Conservation (phyloP, 2,113 vertebrate species). For the Zosterops hypoxanthus region DNA sequence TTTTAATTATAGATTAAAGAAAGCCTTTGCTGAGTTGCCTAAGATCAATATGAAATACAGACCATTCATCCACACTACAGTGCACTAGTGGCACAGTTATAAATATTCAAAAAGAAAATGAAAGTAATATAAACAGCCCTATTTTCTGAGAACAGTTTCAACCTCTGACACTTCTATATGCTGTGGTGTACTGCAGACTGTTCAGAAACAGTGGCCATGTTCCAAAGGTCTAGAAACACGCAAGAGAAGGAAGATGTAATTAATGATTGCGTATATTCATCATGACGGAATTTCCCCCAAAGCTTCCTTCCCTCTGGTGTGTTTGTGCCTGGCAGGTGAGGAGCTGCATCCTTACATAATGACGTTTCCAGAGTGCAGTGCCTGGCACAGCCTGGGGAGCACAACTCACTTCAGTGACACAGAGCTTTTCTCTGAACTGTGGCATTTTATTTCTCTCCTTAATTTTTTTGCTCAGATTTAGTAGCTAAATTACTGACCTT, state of each 20-base stretch:
- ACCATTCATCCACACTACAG: slow-evolving; percentile 11
- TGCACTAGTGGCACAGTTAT: background rate
- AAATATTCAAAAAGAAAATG: slow-evolving; percentile 44
- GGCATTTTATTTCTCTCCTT: background rate
- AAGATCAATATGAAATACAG: slow-evolving; percentile 61
- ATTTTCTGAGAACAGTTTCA: background rate
- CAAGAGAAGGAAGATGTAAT: background rate
- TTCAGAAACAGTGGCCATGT: background rate
- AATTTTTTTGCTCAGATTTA: background rate
- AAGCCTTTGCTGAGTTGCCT: background rate
- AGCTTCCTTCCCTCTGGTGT: background rate
- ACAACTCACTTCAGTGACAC: background rate
- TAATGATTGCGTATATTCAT: background rate
- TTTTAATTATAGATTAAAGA: slow-evolving; percentile 67
- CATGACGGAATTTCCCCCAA: background rate
- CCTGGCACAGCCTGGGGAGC: background rate
- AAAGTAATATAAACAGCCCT: background rate
- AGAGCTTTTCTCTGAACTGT: background rate
- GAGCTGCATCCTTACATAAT: background rate
- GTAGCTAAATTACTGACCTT: background rate
- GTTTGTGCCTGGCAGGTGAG: background rate
- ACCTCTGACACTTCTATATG: background rate
- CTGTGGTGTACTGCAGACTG: background rate
- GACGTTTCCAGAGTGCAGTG: background rate
- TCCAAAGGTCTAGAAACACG: background rate